Conservation (phyloP, 1,140 invertebrate species). For the Mactra quadrangularis region DNA sequence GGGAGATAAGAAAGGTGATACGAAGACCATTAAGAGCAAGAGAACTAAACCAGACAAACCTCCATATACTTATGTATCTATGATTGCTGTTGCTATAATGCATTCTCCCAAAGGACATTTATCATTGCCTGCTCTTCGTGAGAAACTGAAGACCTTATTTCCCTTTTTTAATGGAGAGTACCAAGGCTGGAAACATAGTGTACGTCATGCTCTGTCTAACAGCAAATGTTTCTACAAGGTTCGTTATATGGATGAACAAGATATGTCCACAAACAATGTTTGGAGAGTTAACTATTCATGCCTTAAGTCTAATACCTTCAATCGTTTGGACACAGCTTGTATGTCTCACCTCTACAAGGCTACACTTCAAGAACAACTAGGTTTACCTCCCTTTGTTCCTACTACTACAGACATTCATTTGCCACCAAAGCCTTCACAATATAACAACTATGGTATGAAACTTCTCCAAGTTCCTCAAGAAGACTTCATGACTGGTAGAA, state of each 20-base stretch:
- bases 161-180: conserved; percentile 73
- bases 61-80: conserved; percentile 95
- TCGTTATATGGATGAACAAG: neutral
- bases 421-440: conserved; percentile 15
- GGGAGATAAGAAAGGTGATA: neutral
- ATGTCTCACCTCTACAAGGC: neutral
- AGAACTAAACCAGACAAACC: conserved; percentile 87
- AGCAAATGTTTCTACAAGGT: conserved; percentile 75
- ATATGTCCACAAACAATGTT: neutral
- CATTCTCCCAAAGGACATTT: conserved; percentile 92
- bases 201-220: conserved; percentile 75
- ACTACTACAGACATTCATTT: neutral
- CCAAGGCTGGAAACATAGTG: conserved; percentile 74
- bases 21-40: neutral
- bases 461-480: neutral
- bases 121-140: conserved; percentile 95
- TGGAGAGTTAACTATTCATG: conserved; percentile 11
- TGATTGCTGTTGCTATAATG: conserved; percentile 97
- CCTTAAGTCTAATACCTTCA: conserved; percentile 19
- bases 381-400: neutral
- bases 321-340: neutral
- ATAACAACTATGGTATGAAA: neutral
- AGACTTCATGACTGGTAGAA: conserved; percentile 34
- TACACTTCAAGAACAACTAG: conserved; percentile 21
- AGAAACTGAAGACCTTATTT: conserved; percentile 86